Evolutionary conservation across 2,888 invertebrate genomes (phyloP), one percentile per base, ranked within the genome.

Genomic region (Drosophila atripex): DNA sequence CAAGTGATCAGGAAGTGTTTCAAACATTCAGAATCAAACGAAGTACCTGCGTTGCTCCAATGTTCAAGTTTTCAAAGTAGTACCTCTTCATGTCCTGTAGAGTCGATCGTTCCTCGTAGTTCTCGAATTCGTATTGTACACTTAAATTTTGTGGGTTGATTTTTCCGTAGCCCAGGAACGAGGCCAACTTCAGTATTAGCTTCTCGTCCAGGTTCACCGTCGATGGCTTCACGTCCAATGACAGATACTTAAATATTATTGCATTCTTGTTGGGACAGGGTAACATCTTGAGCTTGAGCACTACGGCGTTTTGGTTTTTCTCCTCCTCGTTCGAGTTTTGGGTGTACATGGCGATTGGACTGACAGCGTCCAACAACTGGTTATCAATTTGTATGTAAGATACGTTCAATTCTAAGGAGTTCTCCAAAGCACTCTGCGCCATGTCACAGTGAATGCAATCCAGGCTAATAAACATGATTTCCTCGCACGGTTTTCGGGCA

Each of bases 191-290:
- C 78, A 96, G 93, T 30, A 97, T 92, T 30, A 97, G 92, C 61
- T 94, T 93, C 91, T 99, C 99, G 89, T 99, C 99, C 11, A 99
- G 92, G 64, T 96, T 94, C 9, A 98, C 92, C 39, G 96, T 96
- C 64, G 98, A 93, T 57, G 97, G 97, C 55, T 96, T 95, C 58
- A 98, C 92, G 71, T 95, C 94, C 12, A 98, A 93, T 18, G 96
- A 94, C 63, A 98, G 92, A 90, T 97, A 96, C 92, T 96, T 95
- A 92, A 97, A 97, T 89, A 97, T 97, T 76, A 96, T 95, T 2
- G 98, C 97, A 92, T 98, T 96, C 92, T 95, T 94, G 70, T 94
- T 93, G 16, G 93, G 92, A 90, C 94, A 94, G 28, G 95, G 94
- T 73, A 95, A 92, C 86, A 96, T 94, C 91, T 97, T 96, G 2